Base-by-base conservation (phyloP, 1,140 invertebrate genomes). In the Halyomorpha halys region DNA sequence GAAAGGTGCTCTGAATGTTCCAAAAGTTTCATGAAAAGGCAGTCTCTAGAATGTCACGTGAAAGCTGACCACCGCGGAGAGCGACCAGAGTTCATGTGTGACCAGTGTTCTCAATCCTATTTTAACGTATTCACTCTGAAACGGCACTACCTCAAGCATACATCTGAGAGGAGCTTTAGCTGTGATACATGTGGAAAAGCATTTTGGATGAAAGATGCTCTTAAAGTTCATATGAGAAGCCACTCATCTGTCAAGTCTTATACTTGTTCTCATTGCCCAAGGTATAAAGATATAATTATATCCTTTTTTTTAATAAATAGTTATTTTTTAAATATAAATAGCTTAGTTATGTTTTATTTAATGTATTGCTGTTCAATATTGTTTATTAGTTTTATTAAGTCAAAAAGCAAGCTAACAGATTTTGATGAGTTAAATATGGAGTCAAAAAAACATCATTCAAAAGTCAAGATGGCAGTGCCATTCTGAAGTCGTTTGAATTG, bases 141-240 rank as follows among this genome's bases (percentile, higher is more conserved):
- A 9, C 76, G 77, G n/a, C 74, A 82, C 0, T 83, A 86, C 73
- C 77, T 81, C 66, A 78, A 76, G 16, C 83, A 86, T 73, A 78
- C 80, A 27, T 82, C 82, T 3, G 81, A 80, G 34, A 78, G 80
- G 63, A 76, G 80, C 39, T 81, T 81, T 71, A 74, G 83, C 0
- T 87, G 85, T 74, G 82, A 85, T 69, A 82, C 89, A 30, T 91
- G 90, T 73, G 82, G 83, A 13, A 91, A 93, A 75, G 59, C 62
- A 6, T 74, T 73, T 64, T 68, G 68, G 47, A 66, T 75, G 74
- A 65, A 76, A 75, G 59, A 74, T 74, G 45, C 76, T 74, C 76
- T 89, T n/a, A 81, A 84, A 61, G 80, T 82, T 59, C 83, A 86
- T 71, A 81, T 81, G 73, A 71, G 81, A 6, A 80, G 81, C 3